Evolutionary conservation across 2,888 invertebrate genomes (phyloP).

Genomic region (Desoria tigrina): DNA sequence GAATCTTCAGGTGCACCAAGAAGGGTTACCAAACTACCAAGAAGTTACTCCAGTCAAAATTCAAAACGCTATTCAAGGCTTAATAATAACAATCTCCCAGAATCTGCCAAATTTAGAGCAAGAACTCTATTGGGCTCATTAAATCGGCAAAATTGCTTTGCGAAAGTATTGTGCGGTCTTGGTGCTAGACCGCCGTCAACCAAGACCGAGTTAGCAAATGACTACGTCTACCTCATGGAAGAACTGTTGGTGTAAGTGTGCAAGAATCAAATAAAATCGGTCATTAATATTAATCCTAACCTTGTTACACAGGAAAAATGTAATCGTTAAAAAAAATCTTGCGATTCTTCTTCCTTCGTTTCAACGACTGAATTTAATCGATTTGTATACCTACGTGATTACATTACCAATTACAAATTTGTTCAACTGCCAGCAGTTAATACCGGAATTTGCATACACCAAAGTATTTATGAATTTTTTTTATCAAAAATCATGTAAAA

Average conservation of each 20-base stretch:
- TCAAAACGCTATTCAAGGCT: not conserved
- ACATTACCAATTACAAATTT: too few species aligned
- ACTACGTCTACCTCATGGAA: slow-evolving; percentile 50
- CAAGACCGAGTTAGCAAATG: slow-evolving; percentile 46
- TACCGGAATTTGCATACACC: too few species aligned
- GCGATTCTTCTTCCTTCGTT: too few species aligned
- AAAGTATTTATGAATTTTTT: too few species aligned
- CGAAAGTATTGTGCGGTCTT: slow-evolving; percentile 68
- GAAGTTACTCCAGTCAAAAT: not conserved
- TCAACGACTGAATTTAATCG: too few species aligned
- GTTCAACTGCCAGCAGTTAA: too few species aligned
- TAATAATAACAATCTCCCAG: not conserved
- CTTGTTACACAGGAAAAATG: not conserved
- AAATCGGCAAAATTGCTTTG: slow-evolving; percentile 59
- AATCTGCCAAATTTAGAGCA: slow-evolving; percentile 23
- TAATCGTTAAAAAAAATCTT: too few species aligned
- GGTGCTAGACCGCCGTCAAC: slow-evolving; percentile 60
- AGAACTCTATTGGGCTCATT: slow-evolving; percentile 38
- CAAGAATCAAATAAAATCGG: not conserved
- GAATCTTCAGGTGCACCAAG: not conserved
- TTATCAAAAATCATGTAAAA: too few species aligned
- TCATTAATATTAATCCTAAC: not conserved
- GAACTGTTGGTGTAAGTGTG: slow-evolving; percentile 46
- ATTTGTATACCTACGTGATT: too few species aligned
- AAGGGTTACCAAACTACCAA: slow-evolving; percentile 5